Conservation (phyloP, 2,113 vertebrate species). For the Daubentonia madagascariensis region DNA sequence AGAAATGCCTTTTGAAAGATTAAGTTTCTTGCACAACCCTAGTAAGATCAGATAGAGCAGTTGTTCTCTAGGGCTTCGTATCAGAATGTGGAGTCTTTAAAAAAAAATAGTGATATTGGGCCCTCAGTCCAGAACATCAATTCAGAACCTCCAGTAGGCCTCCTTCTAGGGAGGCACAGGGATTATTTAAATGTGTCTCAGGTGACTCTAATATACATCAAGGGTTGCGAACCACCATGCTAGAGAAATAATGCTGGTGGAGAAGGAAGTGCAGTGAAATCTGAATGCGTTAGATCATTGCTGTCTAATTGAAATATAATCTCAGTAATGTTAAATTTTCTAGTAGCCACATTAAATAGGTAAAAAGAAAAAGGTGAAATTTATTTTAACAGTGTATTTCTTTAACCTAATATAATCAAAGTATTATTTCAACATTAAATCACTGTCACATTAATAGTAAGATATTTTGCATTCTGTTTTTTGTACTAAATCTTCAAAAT, state of each 20-base stretch:
- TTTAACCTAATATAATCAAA: not conserved
- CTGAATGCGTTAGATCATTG: not conserved
- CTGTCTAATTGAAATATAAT: not conserved
- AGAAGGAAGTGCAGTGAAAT: not conserved
- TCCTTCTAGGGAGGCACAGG: no score
- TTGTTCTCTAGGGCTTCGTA: not conserved
- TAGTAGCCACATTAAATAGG: not conserved
- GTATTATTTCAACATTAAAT: not conserved
- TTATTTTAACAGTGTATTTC: not conserved
- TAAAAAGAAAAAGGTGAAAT: not conserved
- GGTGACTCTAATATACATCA: not conserved
- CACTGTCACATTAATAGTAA: not conserved
- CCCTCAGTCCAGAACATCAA: not conserved
- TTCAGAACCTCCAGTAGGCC: not conserved
- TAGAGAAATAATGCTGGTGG: not conserved
- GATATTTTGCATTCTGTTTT: not conserved
- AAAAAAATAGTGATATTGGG: not conserved
- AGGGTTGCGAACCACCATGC: not conserved
- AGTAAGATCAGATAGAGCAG: not conserved
- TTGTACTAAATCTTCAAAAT: not conserved
- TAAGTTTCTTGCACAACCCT: not conserved
- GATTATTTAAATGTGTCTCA: not conserved
- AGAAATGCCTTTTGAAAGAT: not conserved
- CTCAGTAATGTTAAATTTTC: not conserved
- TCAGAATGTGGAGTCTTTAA: not conserved